phyloP scores from a whole-genome alignment of 1,140 invertebrate species.

The Atta texana region DNA sequence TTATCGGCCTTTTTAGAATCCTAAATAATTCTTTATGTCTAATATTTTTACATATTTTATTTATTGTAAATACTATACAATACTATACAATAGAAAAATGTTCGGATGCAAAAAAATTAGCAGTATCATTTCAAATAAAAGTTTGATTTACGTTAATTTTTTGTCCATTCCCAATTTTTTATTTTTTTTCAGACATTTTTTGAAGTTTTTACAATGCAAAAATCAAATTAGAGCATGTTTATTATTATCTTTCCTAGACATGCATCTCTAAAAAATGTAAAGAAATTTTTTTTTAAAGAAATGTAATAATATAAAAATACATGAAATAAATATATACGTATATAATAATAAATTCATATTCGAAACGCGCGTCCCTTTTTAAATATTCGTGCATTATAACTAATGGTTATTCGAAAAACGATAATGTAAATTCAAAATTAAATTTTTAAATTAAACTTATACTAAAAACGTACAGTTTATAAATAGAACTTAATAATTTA shows the following conservation, averaged over 20 bases:
- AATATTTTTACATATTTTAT: constrained; percentile 16
- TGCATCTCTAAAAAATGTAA: neutral
- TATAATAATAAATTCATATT: too few relatives aligned
- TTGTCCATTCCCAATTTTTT: neutral
- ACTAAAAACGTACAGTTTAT: too few relatives aligned
- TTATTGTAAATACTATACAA: constrained; percentile 19
- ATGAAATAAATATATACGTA: too few relatives aligned
- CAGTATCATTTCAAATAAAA: neutral
- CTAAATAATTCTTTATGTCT: neutral
- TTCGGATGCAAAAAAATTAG: neutral
- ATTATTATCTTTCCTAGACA: neutral
- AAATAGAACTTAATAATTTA: too few relatives aligned
- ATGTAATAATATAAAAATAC: too few relatives aligned
- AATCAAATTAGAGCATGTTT: neutral
- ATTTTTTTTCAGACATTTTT: neutral
- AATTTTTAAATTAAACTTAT: too few relatives aligned
- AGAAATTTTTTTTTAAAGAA: too few relatives aligned
- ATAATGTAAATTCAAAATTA: too few relatives aligned
- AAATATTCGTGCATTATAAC: too few relatives aligned
- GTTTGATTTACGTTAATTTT: neutral
- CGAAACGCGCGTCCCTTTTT: too few relatives aligned
- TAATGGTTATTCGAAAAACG: too few relatives aligned
- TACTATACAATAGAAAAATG: neutral
- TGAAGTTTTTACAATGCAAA: neutral
- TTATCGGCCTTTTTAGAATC: neutral